Evolutionary conservation across 2,113 vertebrate genomes (phyloP).

Genomic region (Pedetes capensis): DNA sequence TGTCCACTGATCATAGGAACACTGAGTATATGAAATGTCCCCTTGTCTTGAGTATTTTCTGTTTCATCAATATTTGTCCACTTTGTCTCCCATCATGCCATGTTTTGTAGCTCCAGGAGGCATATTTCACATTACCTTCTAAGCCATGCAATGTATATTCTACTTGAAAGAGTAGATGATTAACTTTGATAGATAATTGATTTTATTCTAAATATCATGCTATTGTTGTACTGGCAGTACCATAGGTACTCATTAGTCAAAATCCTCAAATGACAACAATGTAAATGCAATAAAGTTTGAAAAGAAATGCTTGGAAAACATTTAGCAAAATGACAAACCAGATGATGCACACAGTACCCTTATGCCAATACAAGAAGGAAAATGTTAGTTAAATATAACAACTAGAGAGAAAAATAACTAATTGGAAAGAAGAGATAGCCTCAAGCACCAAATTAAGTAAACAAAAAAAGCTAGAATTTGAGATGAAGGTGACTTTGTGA

Average conservation of each 20-base stretch:
- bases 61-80: neutral
- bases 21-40: neutral
- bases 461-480: neutral
- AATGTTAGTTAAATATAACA: neutral
- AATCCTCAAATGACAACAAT: slow-evolving; percentile 16
- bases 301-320: slow-evolving; percentile 24
- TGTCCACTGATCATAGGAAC: neutral
- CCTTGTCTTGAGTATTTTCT: neutral
- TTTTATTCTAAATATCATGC: slow-evolving; percentile 41
- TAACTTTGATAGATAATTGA: slow-evolving; percentile 61
- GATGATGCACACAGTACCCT: neutral
- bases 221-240: slow-evolving; percentile 29
- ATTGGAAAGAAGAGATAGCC: neutral
- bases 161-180: slow-evolving; percentile 35
- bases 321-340: neutral
- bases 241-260: slow-evolving; percentile 67
- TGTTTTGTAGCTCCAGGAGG: neutral
- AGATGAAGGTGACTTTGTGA: neutral
- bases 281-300: neutral
- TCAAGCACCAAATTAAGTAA: neutral
- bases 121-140: neutral
- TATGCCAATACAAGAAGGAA: neutral
- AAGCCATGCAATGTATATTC: neutral
- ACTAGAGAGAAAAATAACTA: neutral
- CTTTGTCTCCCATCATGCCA: neutral